These are phyloP conservation scores for Myopa tessellatipennis DNA, from an alignment of 2,888 invertebrate genomes.

Conservation along the genomic window DNA sequence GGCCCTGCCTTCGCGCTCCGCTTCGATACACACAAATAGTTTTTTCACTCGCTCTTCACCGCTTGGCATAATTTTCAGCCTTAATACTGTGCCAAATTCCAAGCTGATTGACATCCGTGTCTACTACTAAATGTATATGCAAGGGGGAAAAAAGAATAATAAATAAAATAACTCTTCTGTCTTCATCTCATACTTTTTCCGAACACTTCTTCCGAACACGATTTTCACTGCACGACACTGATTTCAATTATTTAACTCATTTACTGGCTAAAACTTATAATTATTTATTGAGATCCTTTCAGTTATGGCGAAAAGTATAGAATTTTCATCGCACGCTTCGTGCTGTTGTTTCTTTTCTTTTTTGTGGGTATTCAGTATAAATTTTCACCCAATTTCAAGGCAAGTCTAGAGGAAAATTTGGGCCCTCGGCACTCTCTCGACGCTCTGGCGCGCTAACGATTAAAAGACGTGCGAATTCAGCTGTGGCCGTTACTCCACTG, in stretches of 20 bases:
- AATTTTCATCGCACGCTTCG: constrained; percentile 32
- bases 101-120: not conserved
- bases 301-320: constrained; percentile 4
- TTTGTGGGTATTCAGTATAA: constrained; percentile 48
- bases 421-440: constrained; percentile 46
- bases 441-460: constrained; percentile 46
- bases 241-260: not conserved
- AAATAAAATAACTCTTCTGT: not conserved
- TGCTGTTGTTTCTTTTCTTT: constrained; percentile 31
- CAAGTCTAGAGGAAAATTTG: constrained; percentile 43
- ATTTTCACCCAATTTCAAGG: constrained; percentile 53
- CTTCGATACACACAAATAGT: not conserved
- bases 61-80: not conserved
- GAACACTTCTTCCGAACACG: not conserved
- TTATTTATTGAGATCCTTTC: constrained; percentile 16
- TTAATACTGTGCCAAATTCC: constrained; percentile 5
- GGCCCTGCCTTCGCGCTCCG: not conserved
- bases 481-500: constrained; percentile 66
- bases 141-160: no score
- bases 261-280: not conserved
- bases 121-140: not conserved
- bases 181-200: constrained; percentile 19
- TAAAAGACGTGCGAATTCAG: constrained; percentile 60
- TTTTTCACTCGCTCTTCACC: not conserved
- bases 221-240: not conserved